These are phyloP conservation scores for Ommatoiulus sabulosus DNA, from an alignment of 2,888 invertebrate species.

Conservation along the genomic window DNA sequence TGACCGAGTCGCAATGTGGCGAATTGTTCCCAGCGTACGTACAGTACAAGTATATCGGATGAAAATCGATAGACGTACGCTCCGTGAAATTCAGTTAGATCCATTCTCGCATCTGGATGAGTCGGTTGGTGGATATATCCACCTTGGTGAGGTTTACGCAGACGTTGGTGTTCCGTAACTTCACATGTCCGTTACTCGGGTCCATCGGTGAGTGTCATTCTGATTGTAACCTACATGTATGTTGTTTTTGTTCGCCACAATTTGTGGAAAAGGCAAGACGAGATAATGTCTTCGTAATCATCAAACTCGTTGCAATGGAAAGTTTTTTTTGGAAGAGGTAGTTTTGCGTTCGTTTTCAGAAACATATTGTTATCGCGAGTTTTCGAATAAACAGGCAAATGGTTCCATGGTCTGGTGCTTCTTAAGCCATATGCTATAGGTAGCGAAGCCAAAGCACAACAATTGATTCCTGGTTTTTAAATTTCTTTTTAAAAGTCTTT, in stretches of 20 bases:
- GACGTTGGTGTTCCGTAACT: background rate
- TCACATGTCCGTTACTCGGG: slow-evolving; percentile 4
- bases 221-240: background rate
- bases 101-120: background rate
- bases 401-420: no score
- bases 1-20: slow-evolving; percentile 34
- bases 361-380: no score
- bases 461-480: no score
- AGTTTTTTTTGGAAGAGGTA: background rate
- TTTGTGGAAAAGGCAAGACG: no score
- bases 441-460: no score
- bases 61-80: slow-evolving; percentile 12
- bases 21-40: background rate
- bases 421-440: no score
- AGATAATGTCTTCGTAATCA: no score
- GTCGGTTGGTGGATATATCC: slow-evolving; percentile 7
- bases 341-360: background rate
- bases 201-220: background rate
- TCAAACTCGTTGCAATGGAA: background rate
- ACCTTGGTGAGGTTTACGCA: background rate
- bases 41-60: no score
- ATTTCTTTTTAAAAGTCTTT: no score
- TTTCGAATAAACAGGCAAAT: no score
- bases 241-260: background rate
- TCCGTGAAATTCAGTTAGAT: background rate